phyloP scores from a whole-genome alignment of 2,888 invertebrate species.

The Oscheius sp. region DNA sequence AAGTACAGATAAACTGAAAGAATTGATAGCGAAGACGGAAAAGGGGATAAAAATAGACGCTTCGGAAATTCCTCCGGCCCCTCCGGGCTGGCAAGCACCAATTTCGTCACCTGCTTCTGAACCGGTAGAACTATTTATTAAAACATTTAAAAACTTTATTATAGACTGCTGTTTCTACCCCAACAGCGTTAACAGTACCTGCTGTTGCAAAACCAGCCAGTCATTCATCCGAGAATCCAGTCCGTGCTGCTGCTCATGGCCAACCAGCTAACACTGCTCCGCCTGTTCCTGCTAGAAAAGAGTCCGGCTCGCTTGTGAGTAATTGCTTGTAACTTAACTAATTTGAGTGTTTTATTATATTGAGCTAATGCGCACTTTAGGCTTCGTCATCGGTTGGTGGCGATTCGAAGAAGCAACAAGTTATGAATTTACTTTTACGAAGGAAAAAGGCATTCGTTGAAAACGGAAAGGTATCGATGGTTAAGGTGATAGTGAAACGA shows the following conservation, averaged over 20 bases:
- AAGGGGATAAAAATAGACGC: slow-evolving; percentile 47
- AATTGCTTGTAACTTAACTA: too few relatives aligned
- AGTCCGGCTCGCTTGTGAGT: background rate
- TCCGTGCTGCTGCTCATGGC: slow-evolving; percentile 2
- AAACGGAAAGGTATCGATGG: slow-evolving; percentile 52
- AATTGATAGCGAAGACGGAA: slow-evolving; percentile 42
- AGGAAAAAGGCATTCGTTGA: slow-evolving; percentile 50
- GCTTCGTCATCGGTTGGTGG: background rate
- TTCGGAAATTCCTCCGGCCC: slow-evolving; percentile 53
- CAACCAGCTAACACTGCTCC: slow-evolving; percentile 8
- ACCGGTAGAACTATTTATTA: background rate
- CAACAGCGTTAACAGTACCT: background rate
- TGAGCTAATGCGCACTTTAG: background rate
- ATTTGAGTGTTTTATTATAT: too few relatives aligned
- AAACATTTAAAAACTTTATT: background rate
- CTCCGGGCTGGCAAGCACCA: slow-evolving; percentile 41
- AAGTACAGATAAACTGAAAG: slow-evolving; percentile 48
- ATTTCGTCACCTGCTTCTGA: background rate
- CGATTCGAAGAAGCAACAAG: slow-evolving; percentile 42
- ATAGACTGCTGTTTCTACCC: background rate
- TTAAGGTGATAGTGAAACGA: too few relatives aligned
- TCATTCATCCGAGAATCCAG: slow-evolving; percentile 11
- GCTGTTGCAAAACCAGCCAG: slow-evolving; percentile 3
- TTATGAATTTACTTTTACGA: slow-evolving; percentile 42
- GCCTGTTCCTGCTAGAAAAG: slow-evolving; percentile 17